These are phyloP conservation scores for Meloidogyne hapla DNA, from an alignment of 1,140 invertebrate genomes.

Conservation along the genomic window DNA sequence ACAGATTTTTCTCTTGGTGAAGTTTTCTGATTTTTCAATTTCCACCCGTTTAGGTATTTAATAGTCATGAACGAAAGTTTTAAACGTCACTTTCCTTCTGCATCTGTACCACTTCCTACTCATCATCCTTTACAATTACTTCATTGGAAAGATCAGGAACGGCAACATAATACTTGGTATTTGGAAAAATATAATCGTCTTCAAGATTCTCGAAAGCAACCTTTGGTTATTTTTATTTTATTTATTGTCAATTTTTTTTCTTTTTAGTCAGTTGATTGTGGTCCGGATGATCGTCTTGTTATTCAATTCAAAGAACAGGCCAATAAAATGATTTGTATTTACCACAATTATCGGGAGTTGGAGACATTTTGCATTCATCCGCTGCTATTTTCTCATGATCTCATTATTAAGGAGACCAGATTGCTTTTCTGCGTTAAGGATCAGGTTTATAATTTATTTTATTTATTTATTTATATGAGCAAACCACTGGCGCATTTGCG, in stretches of 20 bases:
- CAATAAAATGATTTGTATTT: slow-evolving; percentile 19
- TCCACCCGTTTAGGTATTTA: too few relatives aligned
- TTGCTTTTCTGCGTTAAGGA: slow-evolving; percentile 18
- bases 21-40: too few relatives aligned
- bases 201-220: slow-evolving; percentile 12
- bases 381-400: slow-evolving; percentile 15
- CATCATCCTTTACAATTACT: not conserved
- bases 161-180: slow-evolving; percentile 1
- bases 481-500: too few relatives aligned
- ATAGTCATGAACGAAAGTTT: slow-evolving; percentile 1
- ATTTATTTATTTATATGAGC: not conserved
- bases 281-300: slow-evolving; percentile 17
- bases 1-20: too few relatives aligned
- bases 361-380: slow-evolving; percentile 21
- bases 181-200: slow-evolving; percentile 25
- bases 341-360: slow-evolving; percentile 11
- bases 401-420: slow-evolving; percentile 7
- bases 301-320: slow-evolving; percentile 16
- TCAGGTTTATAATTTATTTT: slow-evolving; percentile 13
- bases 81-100: not conserved
- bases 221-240: slow-evolving; percentile 2
- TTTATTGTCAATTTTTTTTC: not conserved
- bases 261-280: not conserved
- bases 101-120: not conserved
- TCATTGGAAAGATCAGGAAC: not conserved